A percentile compares a stretch with the other conserved stretches of the same genome.
Conservation (phyloP, 2,888 invertebrate genomes). For the Scelioninae gen. 1 region DNA sequence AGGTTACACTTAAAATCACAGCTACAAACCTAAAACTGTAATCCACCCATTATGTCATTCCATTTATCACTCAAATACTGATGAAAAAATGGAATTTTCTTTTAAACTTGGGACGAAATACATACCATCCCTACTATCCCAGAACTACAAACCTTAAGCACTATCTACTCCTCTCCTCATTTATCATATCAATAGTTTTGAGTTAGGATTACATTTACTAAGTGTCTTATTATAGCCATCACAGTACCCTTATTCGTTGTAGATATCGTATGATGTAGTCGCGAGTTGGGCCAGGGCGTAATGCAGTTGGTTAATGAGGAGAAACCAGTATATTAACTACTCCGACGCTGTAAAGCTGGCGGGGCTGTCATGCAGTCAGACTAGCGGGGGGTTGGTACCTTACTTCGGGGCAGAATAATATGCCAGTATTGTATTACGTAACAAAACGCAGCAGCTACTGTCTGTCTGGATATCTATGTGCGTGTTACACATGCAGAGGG, state of each 20-base stretch:
- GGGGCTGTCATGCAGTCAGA: constrained; percentile 72
- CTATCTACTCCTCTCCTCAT: too few species aligned
- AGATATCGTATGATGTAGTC: constrained; percentile 38
- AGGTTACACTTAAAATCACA: too few species aligned
- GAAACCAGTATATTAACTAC: constrained; percentile 80
- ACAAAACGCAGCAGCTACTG: constrained; percentile 75
- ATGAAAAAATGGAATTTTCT: too few species aligned
- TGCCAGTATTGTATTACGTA: constrained; percentile 79
- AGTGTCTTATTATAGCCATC: constrained; percentile 36
- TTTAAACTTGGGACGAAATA: too few species aligned
- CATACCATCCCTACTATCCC: too few species aligned
- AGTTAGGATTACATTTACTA: constrained; percentile 8
- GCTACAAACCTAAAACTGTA: too few species aligned
- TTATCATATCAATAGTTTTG: too few species aligned
- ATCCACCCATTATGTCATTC: too few species aligned
- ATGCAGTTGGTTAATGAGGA: constrained; percentile 80
- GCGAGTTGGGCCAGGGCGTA: constrained; percentile 70
- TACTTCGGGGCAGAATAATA: constrained; percentile 73
- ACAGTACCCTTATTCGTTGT: constrained; percentile 45
- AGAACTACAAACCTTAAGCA: too few species aligned
- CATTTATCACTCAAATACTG: too few species aligned
- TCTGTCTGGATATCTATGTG: constrained; percentile 69
- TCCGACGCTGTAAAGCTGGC: constrained; percentile 69
- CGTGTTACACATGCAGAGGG: too few species aligned
- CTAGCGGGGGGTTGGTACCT: constrained; percentile 72